phyloP scores from a whole-genome alignment of 2,888 invertebrate species.

The Lasioglossum figueresi region DNA sequence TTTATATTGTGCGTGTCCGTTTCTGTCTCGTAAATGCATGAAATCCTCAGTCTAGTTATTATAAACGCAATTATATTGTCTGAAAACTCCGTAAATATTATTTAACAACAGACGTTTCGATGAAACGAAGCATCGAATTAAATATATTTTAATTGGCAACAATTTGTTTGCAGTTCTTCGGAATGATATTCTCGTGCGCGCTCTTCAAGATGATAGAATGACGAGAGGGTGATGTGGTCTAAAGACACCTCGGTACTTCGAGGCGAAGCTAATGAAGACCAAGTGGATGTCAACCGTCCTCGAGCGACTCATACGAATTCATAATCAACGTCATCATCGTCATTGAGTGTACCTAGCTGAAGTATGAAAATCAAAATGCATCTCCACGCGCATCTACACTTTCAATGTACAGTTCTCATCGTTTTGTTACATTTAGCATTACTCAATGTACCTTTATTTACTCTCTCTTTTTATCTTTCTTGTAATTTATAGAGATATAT shows the following conservation, averaged over 20 bases:
- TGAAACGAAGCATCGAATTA: neutral
- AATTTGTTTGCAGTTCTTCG: conserved; percentile 89
- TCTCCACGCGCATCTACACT: conserved; percentile 60
- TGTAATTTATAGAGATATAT: conserved; percentile 56
- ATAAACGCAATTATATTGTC: too few species aligned
- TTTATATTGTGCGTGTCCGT: too few species aligned
- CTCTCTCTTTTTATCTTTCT: conserved; percentile 22
- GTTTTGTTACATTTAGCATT: conserved; percentile 48
- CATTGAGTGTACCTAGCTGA: conserved; percentile 55
- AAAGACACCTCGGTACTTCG: conserved; percentile 45
- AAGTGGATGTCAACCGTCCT: conserved; percentile 50
- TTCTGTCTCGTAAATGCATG: too few species aligned
- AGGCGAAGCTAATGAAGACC: conserved; percentile 35
- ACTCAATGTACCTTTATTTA: conserved; percentile 41
- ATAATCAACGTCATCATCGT: conserved; percentile 64
- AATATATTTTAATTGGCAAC: conserved; percentile 22
- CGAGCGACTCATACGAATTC: conserved; percentile 53
- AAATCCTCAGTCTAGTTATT: too few species aligned
- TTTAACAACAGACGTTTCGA: neutral
- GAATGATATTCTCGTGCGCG: conserved; percentile 93
- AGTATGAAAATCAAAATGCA: conserved; percentile 66
- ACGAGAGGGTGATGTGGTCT: conserved; percentile 56
- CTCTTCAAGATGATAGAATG: conserved; percentile 93
- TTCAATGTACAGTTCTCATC: conserved; percentile 63
- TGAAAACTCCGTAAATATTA: too few species aligned